Conservation (phyloP, 2,888 invertebrate species). For the Ennomos erosarius region DNA sequence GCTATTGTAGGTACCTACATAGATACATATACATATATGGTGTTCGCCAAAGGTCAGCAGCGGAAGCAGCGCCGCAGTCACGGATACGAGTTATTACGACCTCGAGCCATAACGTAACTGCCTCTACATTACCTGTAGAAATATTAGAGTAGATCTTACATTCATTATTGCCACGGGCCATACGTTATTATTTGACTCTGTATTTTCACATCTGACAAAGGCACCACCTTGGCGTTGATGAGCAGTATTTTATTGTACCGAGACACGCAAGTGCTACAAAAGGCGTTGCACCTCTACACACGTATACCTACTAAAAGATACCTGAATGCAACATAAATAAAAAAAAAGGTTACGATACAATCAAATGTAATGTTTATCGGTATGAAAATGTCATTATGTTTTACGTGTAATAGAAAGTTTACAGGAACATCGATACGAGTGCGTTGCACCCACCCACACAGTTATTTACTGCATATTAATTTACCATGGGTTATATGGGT, state of each 20-base stretch:
- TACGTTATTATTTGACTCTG: conserved; percentile 19
- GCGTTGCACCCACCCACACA: too few relatives aligned
- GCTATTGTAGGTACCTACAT: conserved; percentile 9
- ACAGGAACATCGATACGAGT: too few relatives aligned
- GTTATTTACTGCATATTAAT: too few relatives aligned
- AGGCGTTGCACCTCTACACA: conserved; percentile 9
- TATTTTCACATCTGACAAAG: conserved; percentile 16
- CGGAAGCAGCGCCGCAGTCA: conserved; percentile 39
- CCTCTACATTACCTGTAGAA: conserved; percentile 19
- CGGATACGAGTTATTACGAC: conserved; percentile 39
- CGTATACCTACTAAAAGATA: not conserved
- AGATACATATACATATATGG: conserved; percentile 23
- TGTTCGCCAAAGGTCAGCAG: conserved; percentile 40
- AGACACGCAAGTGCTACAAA: conserved; percentile 19
- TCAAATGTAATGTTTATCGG: too few relatives aligned
- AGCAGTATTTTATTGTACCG: conserved; percentile 15
- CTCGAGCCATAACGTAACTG: conserved; percentile 36
- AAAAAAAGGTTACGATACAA: too few relatives aligned
- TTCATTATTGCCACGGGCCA: conserved; percentile 15
- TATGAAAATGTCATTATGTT: too few relatives aligned
- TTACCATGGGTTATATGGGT: too few relatives aligned
- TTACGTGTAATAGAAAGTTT: too few relatives aligned
- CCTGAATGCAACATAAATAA: not conserved
- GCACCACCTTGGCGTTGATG: conserved; percentile 15
- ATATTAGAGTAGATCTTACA: conserved; percentile 12